Base-by-base conservation (phyloP, 2,888 invertebrate species). In the Lasioglossum lativentre region DNA sequence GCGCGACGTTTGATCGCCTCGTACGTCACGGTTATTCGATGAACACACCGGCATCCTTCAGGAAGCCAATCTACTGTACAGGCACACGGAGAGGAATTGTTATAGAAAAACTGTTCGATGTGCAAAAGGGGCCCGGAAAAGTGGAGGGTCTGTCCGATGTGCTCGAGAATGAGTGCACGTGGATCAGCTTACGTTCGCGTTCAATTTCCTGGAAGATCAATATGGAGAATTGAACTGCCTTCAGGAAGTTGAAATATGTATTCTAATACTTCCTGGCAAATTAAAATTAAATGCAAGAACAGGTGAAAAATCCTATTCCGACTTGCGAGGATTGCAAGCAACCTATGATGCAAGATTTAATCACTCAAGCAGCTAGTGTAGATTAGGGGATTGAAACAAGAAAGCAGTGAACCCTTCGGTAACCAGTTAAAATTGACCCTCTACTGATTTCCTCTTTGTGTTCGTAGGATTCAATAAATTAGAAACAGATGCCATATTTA, bases 1-100 rank as follows among this genome's bases (percentile, higher is more conserved):
- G 38, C 78, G 38, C 70, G 66, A 42, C 75, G 79, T 68, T 86
- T 86, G n/a, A 80, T 14, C 77, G 78, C 45, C 75, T 74, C 77
- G 19, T 34, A 63, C 42, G 74, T 73, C 77, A 63, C 78, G 68
- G 74, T 75, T 68, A 73, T 52, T 56, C 23, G 63, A 56, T 42
- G 63, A 78, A 82, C 76, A 38, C 14, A n/a, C 3, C 27, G n/a
- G 16, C 38, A 52, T 68, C 27, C 5, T 52, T n/a, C 27, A 14
- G 52, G 27, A 23, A 66, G 52, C 16, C 45, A 76, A 56, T 76
- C 66, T 34, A 30, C n/a, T 16, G 27, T 19, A 19, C 45, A 56
- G 42, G 34, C 59, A 68, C 34, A n/a, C 34, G 47, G n/a, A n/a
- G 42, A 66, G 52, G 12, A 66, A 45, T 34, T 68, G 68, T 68